Evolutionary conservation across 2,888 invertebrate species (phyloP).

Genomic region (Epinotia brunnichana): DNA sequence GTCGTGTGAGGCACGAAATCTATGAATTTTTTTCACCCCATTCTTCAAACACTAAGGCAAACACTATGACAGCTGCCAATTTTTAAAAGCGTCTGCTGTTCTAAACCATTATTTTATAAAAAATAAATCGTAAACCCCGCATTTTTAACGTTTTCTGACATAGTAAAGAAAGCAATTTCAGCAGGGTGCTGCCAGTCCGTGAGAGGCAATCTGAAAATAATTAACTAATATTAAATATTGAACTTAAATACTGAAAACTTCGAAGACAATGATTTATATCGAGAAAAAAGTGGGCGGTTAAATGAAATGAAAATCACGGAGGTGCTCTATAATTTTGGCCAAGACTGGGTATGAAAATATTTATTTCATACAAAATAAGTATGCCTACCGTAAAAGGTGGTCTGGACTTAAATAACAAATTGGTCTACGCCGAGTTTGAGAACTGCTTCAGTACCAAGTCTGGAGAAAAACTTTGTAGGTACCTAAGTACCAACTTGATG

Average conservation of each 20-base stretch:
- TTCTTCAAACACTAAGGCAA: too few relatives aligned
- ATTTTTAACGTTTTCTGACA: slow-evolving; percentile 26
- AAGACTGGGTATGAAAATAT: background rate
- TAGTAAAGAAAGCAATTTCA: slow-evolving; percentile 22
- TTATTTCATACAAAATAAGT: slow-evolving; percentile 21
- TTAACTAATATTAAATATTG: slow-evolving; percentile 26
- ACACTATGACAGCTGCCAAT: background rate
- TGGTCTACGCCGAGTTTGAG: slow-evolving; percentile 15
- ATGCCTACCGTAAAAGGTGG: background rate
- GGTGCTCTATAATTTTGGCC: too few relatives aligned
- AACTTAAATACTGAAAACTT: slow-evolving; percentile 19
- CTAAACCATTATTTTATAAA: slow-evolving; percentile 22
- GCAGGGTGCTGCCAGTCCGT: background rate
- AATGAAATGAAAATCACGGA: too few relatives aligned
- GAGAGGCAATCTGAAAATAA: slow-evolving; percentile 28
- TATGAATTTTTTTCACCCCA: too few relatives aligned
- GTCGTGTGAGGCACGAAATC: too few relatives aligned
- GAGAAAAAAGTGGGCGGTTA: background rate
- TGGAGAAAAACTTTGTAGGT: slow-evolving; percentile 16
- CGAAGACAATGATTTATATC: background rate
- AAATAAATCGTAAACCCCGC: slow-evolving; percentile 24
- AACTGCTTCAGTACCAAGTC: background rate
- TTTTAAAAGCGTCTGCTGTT: background rate
- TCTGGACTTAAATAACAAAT: slow-evolving; percentile 24
- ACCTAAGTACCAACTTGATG: too few relatives aligned